phyloP scores from a whole-genome alignment of 2,888 invertebrate species.

The Malthinus flaveolus region DNA sequence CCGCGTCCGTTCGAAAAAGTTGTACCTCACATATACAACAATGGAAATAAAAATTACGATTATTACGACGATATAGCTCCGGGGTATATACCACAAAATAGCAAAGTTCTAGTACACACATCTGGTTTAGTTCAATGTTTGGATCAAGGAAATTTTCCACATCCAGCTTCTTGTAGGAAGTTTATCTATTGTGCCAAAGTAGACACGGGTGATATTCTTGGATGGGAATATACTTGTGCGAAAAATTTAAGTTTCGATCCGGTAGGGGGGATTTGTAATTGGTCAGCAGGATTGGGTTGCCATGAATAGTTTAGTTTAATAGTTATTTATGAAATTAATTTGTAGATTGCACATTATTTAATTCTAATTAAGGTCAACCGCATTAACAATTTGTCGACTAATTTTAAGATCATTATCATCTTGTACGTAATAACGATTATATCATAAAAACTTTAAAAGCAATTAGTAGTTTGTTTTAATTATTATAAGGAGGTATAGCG shows the following conservation, averaged over 20 bases:
- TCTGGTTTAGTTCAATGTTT: slow-evolving; percentile 80
- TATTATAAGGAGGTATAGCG: too few species aligned
- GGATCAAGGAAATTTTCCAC: slow-evolving; percentile 89
- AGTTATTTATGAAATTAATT: background rate
- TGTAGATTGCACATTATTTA: background rate
- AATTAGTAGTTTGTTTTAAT: too few species aligned
- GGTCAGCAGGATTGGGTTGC: slow-evolving; percentile 82
- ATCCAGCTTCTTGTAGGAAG: slow-evolving; percentile 87
- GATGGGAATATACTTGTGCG: slow-evolving; percentile 90
- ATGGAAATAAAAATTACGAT: slow-evolving; percentile 56
- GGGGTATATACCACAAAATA: slow-evolving; percentile 59
- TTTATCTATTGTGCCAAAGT: slow-evolving; percentile 88
- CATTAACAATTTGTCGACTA: too few species aligned
- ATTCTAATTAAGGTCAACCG: too few species aligned
- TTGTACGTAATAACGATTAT: too few species aligned
- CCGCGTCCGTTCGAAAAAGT: slow-evolving; percentile 19
- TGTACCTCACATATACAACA: slow-evolving; percentile 35
- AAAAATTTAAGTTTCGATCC: slow-evolving; percentile 85
- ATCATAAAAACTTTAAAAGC: too few species aligned
- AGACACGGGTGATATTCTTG: slow-evolving; percentile 75
- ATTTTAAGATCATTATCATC: too few species aligned
- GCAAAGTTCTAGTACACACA: slow-evolving; percentile 67
- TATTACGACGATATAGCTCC: slow-evolving; percentile 69
- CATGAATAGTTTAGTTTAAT: slow-evolving; percentile 55
- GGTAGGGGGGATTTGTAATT: slow-evolving; percentile 88